Base-by-base conservation (phyloP, 2,113 vertebrate species). In the Trichechus manatus region DNA sequence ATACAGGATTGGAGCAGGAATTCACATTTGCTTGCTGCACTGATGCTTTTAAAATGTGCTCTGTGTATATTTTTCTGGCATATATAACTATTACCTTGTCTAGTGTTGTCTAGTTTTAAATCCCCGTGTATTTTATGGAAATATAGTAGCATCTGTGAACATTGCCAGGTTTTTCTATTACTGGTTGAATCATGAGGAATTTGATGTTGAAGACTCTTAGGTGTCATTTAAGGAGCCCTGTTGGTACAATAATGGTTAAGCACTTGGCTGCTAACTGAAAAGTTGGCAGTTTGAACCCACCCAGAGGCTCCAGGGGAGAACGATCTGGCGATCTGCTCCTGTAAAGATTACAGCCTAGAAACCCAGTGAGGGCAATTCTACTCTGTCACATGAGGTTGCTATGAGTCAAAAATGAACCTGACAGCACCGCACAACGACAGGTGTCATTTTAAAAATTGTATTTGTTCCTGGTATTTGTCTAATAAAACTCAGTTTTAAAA, bases 401-500 rank as follows among this genome's bases (percentile, higher is more conserved):
- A 1, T 20, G n/a, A 33, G 4, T 68, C 15, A 27, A 68, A 68
- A 11, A 29, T 27, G 13, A 0, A 68, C 64, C 14, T 68, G 9
- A 33, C 13, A 15, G 31, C 31, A 13, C 64, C 64, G 33, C 14
- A 68, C 64, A 68, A 33, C 31, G 2, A 68, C 29, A 68, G 25
- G 17, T 56, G 9, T 39, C 72, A 29, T 33, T 93, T 33, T 2
- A 63, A 95, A 81, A 25, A 6, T 64, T 77, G 22, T 36, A 20
- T 88, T 89, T 88, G 27, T 68, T 83, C 70, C 17, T 66, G 13
- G 6, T 86, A 14, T 11, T 86, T 86, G 39, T 56, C 77, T 96
- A 50, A 89, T 39, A n/a, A 94, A 93, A 44, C 68, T 91, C 22
- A 36, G 23, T 79, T 96, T 87, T 72, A 33, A 80, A 96, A 93